Conservation (phyloP, 2,888 invertebrate genomes). For the Ophraella communa region DNA sequence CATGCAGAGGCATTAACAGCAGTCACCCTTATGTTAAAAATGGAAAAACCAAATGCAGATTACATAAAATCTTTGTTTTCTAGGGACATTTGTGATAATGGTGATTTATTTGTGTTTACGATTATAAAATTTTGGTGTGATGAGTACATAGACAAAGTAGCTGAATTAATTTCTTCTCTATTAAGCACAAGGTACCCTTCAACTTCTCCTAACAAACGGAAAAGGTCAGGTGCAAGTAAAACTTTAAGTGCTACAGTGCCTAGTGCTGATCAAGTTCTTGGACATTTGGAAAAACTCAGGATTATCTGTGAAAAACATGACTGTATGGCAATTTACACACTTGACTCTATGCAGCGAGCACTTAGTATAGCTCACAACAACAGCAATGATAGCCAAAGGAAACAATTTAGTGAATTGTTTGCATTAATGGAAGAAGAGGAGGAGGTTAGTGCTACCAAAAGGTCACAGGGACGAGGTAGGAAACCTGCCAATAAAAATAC, state of each 20-base stretch:
- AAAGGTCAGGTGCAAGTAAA: slow-evolving; percentile 77
- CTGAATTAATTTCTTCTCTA: slow-evolving; percentile 79
- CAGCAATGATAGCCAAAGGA: slow-evolving; percentile 82
- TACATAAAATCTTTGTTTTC: slow-evolving; percentile 84
- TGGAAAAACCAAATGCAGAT: slow-evolving; percentile 88
- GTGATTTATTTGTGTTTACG: slow-evolving; percentile 89
- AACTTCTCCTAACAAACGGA: slow-evolving; percentile 89
- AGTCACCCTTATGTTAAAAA: slow-evolving; percentile 88
- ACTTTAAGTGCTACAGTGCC: slow-evolving; percentile 75
- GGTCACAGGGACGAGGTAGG: slow-evolving; percentile 66
- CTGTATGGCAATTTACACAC: slow-evolving; percentile 81
- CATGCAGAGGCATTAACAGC: slow-evolving; percentile 94
- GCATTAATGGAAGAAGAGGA: slow-evolving; percentile 91
- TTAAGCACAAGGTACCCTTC: slow-evolving; percentile 84
- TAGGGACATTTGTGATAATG: slow-evolving; percentile 60
- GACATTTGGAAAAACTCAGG: slow-evolving; percentile 91
- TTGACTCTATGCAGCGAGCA: slow-evolving; percentile 91
- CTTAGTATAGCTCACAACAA: slow-evolving; percentile 87
- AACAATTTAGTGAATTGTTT: slow-evolving; percentile 89
- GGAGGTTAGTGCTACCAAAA: slow-evolving; percentile 65
- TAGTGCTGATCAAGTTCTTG: slow-evolving; percentile 84
- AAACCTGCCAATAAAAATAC: slow-evolving; percentile 54
- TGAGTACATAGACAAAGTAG: slow-evolving; percentile 87
- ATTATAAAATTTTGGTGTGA: slow-evolving; percentile 94
- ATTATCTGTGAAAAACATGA: slow-evolving; percentile 73